Conservation (phyloP, 2,797 vertebrate species). For the Lacerta viridis region DNA sequence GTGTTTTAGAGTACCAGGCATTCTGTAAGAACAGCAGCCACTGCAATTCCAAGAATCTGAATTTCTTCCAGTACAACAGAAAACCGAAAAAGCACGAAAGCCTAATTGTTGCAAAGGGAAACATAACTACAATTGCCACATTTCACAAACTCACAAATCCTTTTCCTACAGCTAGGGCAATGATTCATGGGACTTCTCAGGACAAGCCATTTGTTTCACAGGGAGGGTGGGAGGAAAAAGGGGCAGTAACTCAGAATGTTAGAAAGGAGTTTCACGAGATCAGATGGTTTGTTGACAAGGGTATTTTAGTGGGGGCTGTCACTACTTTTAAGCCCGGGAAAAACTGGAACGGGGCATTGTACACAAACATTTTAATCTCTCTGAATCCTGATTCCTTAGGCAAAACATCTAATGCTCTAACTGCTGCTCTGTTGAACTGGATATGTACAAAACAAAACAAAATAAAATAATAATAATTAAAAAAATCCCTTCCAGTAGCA, state of each 20-base stretch:
- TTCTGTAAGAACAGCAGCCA: neutral
- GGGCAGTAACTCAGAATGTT: neutral
- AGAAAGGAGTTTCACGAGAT: neutral
- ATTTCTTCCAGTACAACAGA: neutral
- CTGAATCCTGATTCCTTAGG: neutral
- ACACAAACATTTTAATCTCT: neutral
- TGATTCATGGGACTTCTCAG: neutral
- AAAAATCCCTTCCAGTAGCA: no score
- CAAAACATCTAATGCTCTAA: neutral
- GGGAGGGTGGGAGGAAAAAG: no score
- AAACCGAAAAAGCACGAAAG: neutral
- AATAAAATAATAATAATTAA: no score
- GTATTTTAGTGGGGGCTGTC: neutral
- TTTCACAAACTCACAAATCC: constrained; percentile 15
- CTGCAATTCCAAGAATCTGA: neutral
- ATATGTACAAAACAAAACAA: neutral
- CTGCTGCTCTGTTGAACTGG: neutral
- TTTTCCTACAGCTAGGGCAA: neutral
- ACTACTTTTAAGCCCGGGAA: neutral
- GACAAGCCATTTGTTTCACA: neutral
- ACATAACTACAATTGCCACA: neutral
- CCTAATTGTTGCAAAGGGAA: constrained; percentile 28
- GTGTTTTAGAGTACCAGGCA: neutral
- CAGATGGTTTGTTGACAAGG: neutral
- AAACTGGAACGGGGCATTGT: neutral